These are phyloP conservation scores for Callorhinus ursinus DNA, from an alignment of 2,113 vertebrate species.

Conservation along the genomic window DNA sequence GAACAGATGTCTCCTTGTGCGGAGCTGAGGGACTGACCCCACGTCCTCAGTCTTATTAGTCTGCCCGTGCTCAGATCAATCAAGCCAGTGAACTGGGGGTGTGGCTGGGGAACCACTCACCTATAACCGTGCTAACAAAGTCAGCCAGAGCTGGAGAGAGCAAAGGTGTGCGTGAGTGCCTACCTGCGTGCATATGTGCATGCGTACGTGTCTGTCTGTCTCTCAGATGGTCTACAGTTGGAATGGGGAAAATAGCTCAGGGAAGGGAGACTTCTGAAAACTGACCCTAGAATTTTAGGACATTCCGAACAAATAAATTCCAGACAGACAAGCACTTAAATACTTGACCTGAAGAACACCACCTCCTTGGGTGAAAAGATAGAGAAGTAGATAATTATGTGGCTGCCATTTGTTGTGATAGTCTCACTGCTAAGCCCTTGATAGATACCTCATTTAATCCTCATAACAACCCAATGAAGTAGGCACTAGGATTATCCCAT, in stretches of 20 bases:
- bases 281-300: not conserved
- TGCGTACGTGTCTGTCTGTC: not conserved
- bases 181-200: accelerated
- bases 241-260: not conserved
- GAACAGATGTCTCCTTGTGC: not conserved
- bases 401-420: not conserved
- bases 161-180: accelerated
- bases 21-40: not conserved
- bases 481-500: not conserved
- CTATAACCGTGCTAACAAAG: not conserved
- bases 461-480: not conserved
- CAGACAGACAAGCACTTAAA: not conserved
- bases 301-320: not conserved
- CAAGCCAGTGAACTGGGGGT: not conserved
- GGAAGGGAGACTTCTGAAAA: not conserved
- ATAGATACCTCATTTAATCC: not conserved
- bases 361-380: not conserved
- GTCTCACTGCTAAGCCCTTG: not conserved
- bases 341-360: not conserved
- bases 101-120: not conserved
- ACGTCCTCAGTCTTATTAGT: not conserved
- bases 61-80: not conserved
- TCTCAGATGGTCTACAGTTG: not conserved
- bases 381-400: not conserved
- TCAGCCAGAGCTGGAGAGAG: not conserved